Base-by-base conservation (phyloP, 2,888 invertebrate genomes). In the Anthoptus insignis region DNA sequence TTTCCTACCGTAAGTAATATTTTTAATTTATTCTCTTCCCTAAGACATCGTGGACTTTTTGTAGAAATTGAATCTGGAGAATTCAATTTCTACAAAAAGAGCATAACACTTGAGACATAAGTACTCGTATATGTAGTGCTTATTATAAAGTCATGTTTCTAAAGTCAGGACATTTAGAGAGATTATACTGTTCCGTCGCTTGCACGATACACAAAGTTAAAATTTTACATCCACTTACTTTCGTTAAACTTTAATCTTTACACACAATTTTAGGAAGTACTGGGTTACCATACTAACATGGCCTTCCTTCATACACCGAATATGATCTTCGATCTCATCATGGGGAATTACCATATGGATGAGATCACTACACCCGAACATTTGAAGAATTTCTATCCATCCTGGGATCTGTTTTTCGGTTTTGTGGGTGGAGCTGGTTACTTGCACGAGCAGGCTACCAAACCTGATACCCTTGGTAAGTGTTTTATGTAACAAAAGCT, bases 381-480 rank as follows among this genome's bases (percentile, higher is more conserved):
- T 27, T 74, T 87, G 21, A 80, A 88, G 4, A 91, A 84, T 50
- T 78, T 94, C 76, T 95, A 94, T 71, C 95, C 95, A 0, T 50
- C 94, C 0, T 67, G 73, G 0, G 74, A 87, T 9, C 5, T 27
- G 7, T 27, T 27, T 27, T 27, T 27, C 4, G 70, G 66, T 0
- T 0, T 85, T 0, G 0, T 93, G 0, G 85, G 91, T 63, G 91
- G 89, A 61, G 69, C 81, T 0, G 93, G 89, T 27, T 83, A 88
- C 70, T 67, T 83, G 66, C 83, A 88, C 60, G 76, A 96, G 24
- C 97, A 97, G 75, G 94, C 95, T 1, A 96, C 96, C 0, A 96
- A 96, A 77, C 97, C 97, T 0, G 97, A 97, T 75, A 96, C 96
- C 27, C 80, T 96, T 53, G 96, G 96, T 96, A 79, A 81, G 88